Evolutionary conservation across 1,140 invertebrate genomes (phyloP).

Genomic region (Nilaparvata lugens): DNA sequence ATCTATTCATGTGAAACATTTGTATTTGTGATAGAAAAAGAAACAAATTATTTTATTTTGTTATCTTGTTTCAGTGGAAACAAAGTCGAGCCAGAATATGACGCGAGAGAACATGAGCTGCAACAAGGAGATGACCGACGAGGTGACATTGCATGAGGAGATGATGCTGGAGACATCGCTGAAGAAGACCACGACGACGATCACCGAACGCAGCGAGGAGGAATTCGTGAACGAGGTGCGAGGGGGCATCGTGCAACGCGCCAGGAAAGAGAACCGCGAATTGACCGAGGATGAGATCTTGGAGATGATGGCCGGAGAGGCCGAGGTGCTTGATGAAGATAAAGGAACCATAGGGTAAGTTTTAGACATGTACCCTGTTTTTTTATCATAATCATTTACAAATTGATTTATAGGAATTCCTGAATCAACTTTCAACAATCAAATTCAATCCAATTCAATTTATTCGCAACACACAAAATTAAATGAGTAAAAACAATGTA

Average conservation of each 20-base stretch:
- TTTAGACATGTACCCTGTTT: too few relatives aligned
- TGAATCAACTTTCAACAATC: too few relatives aligned
- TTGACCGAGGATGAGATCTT: constrained; percentile 50
- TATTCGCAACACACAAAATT: too few relatives aligned
- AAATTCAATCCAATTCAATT: background rate
- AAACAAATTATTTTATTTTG: too few relatives aligned
- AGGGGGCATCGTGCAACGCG: background rate
- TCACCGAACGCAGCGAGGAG: background rate
- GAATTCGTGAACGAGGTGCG: background rate
- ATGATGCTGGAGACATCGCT: background rate
- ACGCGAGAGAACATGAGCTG: too few relatives aligned
- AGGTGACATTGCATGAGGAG: background rate
- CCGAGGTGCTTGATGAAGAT: constrained; percentile 51
- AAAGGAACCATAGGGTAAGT: constrained; percentile 55
- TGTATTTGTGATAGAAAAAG: too few relatives aligned
- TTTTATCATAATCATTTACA: too few relatives aligned
- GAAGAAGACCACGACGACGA: background rate
- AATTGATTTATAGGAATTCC: too few relatives aligned
- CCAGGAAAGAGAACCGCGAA: background rate
- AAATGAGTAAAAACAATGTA: too few relatives aligned
- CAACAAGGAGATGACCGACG: background rate
- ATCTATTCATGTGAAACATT: too few relatives aligned
- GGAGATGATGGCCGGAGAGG: constrained; percentile 52
- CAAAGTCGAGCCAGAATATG: too few relatives aligned
- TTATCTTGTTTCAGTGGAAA: too few relatives aligned